Base-by-base conservation (phyloP, 2,113 vertebrate species). In the Zingel zingel region DNA sequence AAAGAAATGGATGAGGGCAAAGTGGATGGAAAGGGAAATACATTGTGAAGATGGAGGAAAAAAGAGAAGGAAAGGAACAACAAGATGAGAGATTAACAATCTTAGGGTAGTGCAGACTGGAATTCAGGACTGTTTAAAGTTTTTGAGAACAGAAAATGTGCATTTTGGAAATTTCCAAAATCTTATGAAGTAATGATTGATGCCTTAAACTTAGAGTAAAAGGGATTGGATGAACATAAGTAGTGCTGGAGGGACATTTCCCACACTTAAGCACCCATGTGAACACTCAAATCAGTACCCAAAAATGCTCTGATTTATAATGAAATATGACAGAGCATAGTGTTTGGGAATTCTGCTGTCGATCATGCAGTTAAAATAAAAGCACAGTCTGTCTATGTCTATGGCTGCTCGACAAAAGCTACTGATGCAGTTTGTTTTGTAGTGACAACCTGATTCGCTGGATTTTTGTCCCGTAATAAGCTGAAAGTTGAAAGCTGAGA, bases 201-300 rank as follows among this genome's bases (percentile, higher is more conserved):
- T 63, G 65, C 18, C 58, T 78, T 72, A 77, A 85, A 82, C 27
- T 36, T 78, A 68, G 84, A 68, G 84, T 73, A 75, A 77, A 83
- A 47, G 3, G 57, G 80, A 76, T 59, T 77, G 67, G 27, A 53
- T 74, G 39, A 84, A 58, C n/a, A 53, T 70, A 66, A 66, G 54
- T 61, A 47, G 7, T 47, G 77, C 82, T 67, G 51, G 66, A 71
- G 36, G 65, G 73, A 84, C 0, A 1, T 57, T 63, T 62, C 50
- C 25, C 45, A 43, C 23, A 39, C 72, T 61, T 85, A 71, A 79
- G 58, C 59, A 33, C 61, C 47, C 61, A 54, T 74, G 78, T 73
- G 63, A 82, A 74, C 43, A 5, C 7, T 83, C 21, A 78, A 23
- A 62, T 75, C 36, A 80, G 36, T 5, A 12, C 48, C 64, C 27